Evolutionary conservation across 1,140 invertebrate genomes (phyloP).

Genomic region (Caenorhabditis tropicalis): DNA sequence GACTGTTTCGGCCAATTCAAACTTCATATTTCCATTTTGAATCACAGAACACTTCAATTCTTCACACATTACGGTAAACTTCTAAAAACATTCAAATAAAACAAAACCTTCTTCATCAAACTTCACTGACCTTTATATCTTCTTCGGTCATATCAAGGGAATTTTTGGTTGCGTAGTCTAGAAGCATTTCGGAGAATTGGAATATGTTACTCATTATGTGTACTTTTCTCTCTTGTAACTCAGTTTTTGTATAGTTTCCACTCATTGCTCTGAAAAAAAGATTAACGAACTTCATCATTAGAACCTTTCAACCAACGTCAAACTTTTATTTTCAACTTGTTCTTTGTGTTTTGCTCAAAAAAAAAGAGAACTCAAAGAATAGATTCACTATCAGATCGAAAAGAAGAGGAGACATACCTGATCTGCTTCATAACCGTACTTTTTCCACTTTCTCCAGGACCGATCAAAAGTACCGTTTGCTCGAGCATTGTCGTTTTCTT

Average conservation of each 20-base stretch:
- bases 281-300: not conserved
- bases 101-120: not conserved
- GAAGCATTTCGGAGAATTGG: not conserved
- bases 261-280: constrained; percentile 17
- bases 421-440: constrained; percentile 70
- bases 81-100: not conserved
- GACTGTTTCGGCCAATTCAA: constrained; percentile 61
- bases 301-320: constrained; percentile 52
- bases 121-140: not conserved
- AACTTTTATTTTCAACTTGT: constrained; percentile 67
- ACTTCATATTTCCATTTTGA: constrained; percentile 60
- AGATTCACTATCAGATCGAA: not conserved
- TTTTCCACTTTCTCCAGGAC: constrained; percentile 70
- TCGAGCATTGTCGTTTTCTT: not conserved
- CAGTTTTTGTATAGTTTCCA: not conserved
- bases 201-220: not conserved
- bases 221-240: not conserved
- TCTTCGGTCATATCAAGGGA: not conserved
- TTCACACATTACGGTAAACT: not conserved
- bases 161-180: not conserved
- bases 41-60: constrained; percentile 43
- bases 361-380: constrained; percentile 63
- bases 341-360: constrained; percentile 58
- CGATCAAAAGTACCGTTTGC: constrained; percentile 48
- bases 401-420: constrained; percentile 57